Base-by-base conservation (phyloP, 30 jellyfish, hydroid and myxozoan genomes). In the Calvadosia cruxmelitensis region DNA sequence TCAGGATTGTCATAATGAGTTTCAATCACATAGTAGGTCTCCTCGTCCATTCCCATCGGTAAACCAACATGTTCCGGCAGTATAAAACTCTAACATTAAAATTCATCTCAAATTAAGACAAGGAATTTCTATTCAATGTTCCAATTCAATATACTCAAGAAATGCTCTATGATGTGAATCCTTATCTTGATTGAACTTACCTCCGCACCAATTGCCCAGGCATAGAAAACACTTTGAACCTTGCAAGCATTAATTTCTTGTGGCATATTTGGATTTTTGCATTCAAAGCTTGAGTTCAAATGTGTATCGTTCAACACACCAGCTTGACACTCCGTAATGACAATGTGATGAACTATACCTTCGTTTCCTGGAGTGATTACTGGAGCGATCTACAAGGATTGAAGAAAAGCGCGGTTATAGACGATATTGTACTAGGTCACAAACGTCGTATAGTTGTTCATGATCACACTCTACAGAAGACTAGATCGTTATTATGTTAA, bases 261-360 rank as follows among this genome's bases (percentile, higher is more conserved):
- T 7, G 89, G 89, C 89, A 77, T 77, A 50, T 77, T 77, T 28
- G 63, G 70, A 71, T 67, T 34, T 15, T 51, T 24, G 31, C 89
- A 77, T n/a, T 27, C 26, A 16, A 79, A 79, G 29, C 75, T n/a
- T 23, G 42, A 33, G 48, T 68, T 68, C 64, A 77, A 34, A 53
- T 77, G 89, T n/a, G 76, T 33, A 7, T 49, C 28, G 25, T 67
- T 57, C n/a, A n/a, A n/a, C n/a, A n/a, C n/a, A n/a, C n/a, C n/a
- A n/a, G n/a, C n/a, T 16, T 53, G 53, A 71, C 89, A 77, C 25
- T 30, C 79, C 42, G 67, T 66, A 26, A 77, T 27, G 16, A 77
- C 75, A 31, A 77, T 77, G 31, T 77, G 89, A 66, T 75, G 86
- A 24, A 75, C 86, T 2, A 75, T 66, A 13, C 86, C 86, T 24